Evolutionary conservation across 2,113 vertebrate genomes (phyloP).

Genomic region (Glareola pratincola): DNA sequence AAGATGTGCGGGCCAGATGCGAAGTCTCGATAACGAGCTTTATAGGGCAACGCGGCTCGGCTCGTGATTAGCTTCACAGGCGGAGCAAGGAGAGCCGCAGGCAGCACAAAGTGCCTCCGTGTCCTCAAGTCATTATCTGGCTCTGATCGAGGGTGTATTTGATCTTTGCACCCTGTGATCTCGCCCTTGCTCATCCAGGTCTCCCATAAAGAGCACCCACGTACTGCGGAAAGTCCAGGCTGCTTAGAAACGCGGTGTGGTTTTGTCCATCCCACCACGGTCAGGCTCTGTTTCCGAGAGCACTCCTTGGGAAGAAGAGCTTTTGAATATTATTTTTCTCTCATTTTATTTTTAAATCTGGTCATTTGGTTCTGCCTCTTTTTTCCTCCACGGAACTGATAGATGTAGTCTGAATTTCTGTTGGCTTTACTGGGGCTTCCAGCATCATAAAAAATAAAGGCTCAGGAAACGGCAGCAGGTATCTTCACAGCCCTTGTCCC

Average conservation of each 20-base stretch:
- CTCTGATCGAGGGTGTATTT: not conserved
- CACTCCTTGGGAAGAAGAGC: not conserved
- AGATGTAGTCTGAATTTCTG: not conserved
- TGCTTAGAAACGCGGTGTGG: not conserved
- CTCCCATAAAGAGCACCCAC: not conserved
- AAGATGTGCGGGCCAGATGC: conserved; percentile 57
- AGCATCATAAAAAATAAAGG: not conserved
- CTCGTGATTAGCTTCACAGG: not conserved
- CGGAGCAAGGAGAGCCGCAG: not conserved
- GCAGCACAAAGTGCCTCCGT: not conserved
- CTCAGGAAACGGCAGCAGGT: not conserved
- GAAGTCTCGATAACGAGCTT: conserved; percentile 40
- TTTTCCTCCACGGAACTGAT: not conserved
- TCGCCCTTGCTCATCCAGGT: not conserved
- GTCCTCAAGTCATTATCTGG: not conserved
- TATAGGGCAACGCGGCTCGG: not conserved
- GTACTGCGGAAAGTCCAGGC: not conserved
- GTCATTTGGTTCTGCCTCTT: not conserved
- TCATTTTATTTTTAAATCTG: not conserved
- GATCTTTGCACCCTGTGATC: conserved; percentile 10
- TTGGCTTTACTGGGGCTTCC: not conserved
- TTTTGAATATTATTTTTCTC: not conserved
- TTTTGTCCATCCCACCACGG: not conserved
- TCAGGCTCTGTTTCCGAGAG: not conserved
- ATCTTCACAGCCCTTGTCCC: not conserved